phyloP scores from a whole-genome alignment of 2,113 vertebrate genomes.

The Corynorhinus townsendii region DNA sequence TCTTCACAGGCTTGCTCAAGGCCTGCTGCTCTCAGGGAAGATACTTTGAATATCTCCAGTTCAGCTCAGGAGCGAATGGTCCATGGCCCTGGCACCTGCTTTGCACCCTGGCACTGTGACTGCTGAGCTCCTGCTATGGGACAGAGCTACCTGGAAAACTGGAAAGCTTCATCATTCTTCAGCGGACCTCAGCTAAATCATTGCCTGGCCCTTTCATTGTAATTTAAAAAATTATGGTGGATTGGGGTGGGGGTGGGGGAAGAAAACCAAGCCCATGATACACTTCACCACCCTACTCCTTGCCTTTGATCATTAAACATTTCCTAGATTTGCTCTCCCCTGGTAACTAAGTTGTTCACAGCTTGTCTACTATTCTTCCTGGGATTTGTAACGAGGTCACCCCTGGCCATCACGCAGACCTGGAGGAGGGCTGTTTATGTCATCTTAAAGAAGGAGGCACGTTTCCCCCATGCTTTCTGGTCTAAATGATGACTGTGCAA shows the following conservation, averaged over 20 bases:
- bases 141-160: neutral
- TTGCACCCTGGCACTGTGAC: neutral
- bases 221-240: neutral
- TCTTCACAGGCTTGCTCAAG: neutral
- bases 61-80: neutral
- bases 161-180: neutral
- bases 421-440: neutral
- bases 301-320: neutral
- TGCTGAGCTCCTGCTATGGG: neutral
- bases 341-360: neutral
- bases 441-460: neutral
- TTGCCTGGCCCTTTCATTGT: neutral
- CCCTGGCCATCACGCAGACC: neutral
- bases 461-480: slow-evolving; percentile 38
- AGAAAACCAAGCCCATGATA: neutral
- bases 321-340: slow-evolving; percentile 52
- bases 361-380: slow-evolving; percentile 4
- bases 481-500: slow-evolving; percentile 14
- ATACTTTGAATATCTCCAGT: neutral
- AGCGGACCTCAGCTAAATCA: neutral
- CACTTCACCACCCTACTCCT: neutral
- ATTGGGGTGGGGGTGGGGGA: no score
- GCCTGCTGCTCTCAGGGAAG: neutral
- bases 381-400: slow-evolving; percentile 29
- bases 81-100: neutral